These are phyloP conservation scores for Poeciliopsis gracilis DNA, from an alignment of 2,797 vertebrate species.

Conservation along the genomic window DNA sequence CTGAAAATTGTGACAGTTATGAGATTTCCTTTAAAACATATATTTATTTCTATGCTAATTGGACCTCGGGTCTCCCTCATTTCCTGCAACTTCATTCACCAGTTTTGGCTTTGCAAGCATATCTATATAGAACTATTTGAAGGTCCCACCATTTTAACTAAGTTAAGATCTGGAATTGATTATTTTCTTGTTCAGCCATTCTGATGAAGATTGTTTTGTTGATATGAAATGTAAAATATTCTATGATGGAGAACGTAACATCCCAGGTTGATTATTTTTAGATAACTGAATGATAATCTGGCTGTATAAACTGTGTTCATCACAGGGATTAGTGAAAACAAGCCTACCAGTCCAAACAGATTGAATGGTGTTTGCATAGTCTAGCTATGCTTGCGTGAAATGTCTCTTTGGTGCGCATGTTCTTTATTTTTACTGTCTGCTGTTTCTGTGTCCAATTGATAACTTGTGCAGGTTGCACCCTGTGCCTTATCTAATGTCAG, in stretches of 20 bases:
- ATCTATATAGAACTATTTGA: not conserved
- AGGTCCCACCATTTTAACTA: not conserved
- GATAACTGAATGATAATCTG: not conserved
- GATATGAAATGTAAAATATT: not conserved
- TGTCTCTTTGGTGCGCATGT: not conserved
- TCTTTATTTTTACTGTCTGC: too few relatives aligned
- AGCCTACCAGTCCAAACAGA: not conserved
- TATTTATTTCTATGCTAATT: not conserved
- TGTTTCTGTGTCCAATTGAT: slow-evolving; percentile 2
- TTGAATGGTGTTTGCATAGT: not conserved
- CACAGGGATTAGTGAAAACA: not conserved
- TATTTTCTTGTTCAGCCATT: not conserved
- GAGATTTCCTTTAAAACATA: not conserved
- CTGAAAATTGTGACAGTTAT: not conserved
- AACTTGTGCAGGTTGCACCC: not conserved
- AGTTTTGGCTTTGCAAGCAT: not conserved
- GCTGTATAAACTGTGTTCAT: not conserved
- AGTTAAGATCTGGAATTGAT: not conserved
- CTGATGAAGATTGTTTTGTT: not conserved
- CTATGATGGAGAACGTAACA: not conserved
- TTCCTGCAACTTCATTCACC: not conserved
- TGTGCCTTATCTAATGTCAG: not conserved
- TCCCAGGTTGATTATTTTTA: not conserved
- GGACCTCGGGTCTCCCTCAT: not conserved
- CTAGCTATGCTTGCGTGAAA: not conserved